These are phyloP conservation scores for Podocnemis expansa DNA, from an alignment of 2,113 vertebrate species.

Conservation along the genomic window DNA sequence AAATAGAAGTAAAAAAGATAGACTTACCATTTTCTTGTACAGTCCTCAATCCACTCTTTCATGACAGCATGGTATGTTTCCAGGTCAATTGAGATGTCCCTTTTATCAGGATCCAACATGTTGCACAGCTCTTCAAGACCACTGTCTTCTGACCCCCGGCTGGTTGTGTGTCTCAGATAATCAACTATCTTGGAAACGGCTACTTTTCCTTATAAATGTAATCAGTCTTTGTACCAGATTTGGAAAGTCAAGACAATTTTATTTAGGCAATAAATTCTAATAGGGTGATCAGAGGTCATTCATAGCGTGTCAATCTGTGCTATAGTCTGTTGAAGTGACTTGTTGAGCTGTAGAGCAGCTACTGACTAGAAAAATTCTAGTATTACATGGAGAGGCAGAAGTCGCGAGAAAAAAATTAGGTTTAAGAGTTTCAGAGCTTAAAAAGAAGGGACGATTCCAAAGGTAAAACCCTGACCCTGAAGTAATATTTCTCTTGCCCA, in stretches of 20 bases:
- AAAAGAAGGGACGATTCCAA: background rate
- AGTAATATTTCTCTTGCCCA: background rate
- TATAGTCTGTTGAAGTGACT: accelerated
- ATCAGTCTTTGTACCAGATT: accelerated
- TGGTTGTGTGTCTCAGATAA: slow-evolving; percentile 84
- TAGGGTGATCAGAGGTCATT: background rate
- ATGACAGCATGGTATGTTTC: slow-evolving; percentile 85
- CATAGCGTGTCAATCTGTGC: accelerated
- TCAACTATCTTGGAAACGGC: slow-evolving; percentile 88
- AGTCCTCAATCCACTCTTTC: slow-evolving; percentile 89
- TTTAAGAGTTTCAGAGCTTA: background rate
- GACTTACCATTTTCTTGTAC: slow-evolving; percentile 81
- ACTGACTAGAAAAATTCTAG: background rate
- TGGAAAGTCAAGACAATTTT: background rate
- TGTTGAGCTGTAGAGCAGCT: background rate
- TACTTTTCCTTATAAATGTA: slow-evolving; percentile 83
- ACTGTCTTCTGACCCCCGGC: slow-evolving; percentile 81
- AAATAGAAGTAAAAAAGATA: background rate
- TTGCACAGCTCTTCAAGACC: slow-evolving; percentile 87
- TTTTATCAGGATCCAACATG: slow-evolving; percentile 89
- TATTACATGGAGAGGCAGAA: background rate
- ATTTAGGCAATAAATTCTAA: background rate
- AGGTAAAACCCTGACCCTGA: too few species aligned
- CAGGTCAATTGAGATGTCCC: slow-evolving; percentile 86
- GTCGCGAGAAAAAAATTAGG: background rate